These are phyloP conservation scores for Cynopterus sphinx DNA, from an alignment of 2,797 vertebrate genomes.

Conservation along the genomic window DNA sequence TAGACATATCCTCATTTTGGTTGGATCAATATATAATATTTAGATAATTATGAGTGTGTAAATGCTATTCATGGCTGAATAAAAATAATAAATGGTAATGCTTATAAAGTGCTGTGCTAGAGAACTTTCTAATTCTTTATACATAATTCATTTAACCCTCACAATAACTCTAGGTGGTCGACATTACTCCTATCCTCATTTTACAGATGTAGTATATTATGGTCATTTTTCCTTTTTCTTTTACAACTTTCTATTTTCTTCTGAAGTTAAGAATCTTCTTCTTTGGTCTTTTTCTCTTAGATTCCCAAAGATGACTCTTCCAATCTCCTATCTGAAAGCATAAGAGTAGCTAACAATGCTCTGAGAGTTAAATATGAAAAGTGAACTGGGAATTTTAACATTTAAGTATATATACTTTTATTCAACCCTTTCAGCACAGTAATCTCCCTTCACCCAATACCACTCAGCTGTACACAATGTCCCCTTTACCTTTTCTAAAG, in stretches of 20 bases:
- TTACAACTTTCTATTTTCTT: not conserved
- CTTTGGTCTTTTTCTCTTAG: not conserved
- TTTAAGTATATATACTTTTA: not conserved
- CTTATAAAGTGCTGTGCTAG: not conserved
- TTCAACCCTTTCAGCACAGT: not conserved
- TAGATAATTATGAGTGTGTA: not conserved
- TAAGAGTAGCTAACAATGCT: not conserved
- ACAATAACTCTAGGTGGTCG: not conserved
- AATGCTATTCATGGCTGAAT: not conserved
- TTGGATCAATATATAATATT: not conserved
- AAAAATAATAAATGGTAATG: not conserved
- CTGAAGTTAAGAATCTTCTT: not conserved
- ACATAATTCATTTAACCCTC: not conserved
- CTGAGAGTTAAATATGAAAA: not conserved
- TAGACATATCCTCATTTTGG: not conserved
- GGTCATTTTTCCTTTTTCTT: not conserved
- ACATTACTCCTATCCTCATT: not conserved
- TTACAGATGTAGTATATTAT: not conserved
- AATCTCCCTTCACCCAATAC: not conserved
- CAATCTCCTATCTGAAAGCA: not conserved
- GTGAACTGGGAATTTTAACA: not conserved
- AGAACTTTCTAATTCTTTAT: not conserved
- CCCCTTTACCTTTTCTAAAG: not conserved
- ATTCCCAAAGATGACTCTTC: constrained; percentile 5
- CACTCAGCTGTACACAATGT: not conserved